Conservation (phyloP, 2,888 invertebrate genomes). For the Xanthia icteritia region DNA sequence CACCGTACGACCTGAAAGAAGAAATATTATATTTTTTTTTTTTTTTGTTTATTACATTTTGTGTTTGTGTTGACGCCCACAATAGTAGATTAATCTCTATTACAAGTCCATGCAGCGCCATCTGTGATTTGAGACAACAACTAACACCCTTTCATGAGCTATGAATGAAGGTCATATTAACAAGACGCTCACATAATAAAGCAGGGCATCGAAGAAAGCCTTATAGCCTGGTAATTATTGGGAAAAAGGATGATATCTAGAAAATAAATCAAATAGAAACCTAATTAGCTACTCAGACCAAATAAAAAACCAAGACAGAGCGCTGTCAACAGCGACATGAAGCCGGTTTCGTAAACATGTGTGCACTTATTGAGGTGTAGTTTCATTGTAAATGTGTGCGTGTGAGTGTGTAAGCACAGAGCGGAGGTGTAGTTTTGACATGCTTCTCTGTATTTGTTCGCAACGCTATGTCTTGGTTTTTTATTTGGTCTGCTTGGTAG, state of each 20-base stretch:
- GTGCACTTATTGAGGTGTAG: too few relatives aligned
- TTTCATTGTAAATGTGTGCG: too few relatives aligned
- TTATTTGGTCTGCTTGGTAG: too few relatives aligned
- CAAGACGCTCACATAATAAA: neutral
- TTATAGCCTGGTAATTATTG: neutral
- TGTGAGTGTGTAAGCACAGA: too few relatives aligned
- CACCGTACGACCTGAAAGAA: conserved; percentile 63
- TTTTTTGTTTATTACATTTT: too few relatives aligned
- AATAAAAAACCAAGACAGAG: too few relatives aligned
- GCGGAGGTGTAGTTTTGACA: too few relatives aligned
- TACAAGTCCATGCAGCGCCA: conserved; percentile 35
- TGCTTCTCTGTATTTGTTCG: too few relatives aligned
- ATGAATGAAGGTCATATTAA: neutral
- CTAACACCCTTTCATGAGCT: neutral
- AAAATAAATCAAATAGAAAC: neutral
- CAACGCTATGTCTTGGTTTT: too few relatives aligned
- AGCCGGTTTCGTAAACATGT: too few relatives aligned
- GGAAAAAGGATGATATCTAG: neutral
- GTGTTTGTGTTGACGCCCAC: neutral
- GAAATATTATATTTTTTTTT: conserved; percentile 5
- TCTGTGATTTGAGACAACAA: conserved; percentile 33
- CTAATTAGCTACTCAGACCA: neutral
- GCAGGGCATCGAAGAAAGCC: neutral
- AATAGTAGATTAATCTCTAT: neutral
- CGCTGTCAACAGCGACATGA: too few relatives aligned